phyloP scores from a whole-genome alignment of 2,888 invertebrate genomes.

The Nephrocerus scutellatus region DNA sequence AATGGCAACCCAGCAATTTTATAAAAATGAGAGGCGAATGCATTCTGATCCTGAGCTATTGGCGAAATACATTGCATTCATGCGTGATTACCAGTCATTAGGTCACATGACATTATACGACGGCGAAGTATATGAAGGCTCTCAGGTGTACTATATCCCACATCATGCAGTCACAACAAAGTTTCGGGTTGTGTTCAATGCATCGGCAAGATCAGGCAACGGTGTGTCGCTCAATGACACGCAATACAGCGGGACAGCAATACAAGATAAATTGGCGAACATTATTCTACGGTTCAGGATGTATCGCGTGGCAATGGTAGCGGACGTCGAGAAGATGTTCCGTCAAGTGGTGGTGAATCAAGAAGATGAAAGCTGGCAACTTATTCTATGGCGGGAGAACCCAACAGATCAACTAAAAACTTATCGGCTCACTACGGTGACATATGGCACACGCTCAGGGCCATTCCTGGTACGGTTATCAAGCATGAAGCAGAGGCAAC shows the following conservation, averaged over 20 bases:
- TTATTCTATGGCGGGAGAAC: no score
- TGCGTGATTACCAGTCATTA: constrained; percentile 11
- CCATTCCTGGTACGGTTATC: no score
- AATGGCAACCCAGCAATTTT: constrained; percentile 4
- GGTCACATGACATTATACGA: constrained; percentile 11
- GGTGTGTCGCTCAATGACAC: constrained; percentile 5
- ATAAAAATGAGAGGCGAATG: background rate
- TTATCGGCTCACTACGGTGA: no score
- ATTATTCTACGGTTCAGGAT: constrained; percentile 8
- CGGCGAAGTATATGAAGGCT: background rate
- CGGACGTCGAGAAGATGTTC: no score
- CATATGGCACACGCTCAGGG: no score
- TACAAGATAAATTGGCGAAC: constrained; percentile 3
- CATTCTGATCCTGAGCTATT: background rate
- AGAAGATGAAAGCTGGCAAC: no score
- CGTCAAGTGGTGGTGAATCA: no score
- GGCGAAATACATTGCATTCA: constrained; percentile 11
- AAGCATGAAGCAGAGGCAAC: no score
- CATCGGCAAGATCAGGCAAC: background rate
- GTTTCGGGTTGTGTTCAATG: constrained; percentile 9
- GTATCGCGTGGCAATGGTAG: background rate
- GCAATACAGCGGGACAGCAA: constrained; percentile 4
- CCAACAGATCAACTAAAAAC: no score
- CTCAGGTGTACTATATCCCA: constrained; percentile 1
- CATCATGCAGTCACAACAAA: constrained; percentile 6